Evolutionary conservation across 1,140 invertebrate species (phyloP), one percentile per base, ranked within the genome.

Genomic region (Glossosoma conforme): DNA sequence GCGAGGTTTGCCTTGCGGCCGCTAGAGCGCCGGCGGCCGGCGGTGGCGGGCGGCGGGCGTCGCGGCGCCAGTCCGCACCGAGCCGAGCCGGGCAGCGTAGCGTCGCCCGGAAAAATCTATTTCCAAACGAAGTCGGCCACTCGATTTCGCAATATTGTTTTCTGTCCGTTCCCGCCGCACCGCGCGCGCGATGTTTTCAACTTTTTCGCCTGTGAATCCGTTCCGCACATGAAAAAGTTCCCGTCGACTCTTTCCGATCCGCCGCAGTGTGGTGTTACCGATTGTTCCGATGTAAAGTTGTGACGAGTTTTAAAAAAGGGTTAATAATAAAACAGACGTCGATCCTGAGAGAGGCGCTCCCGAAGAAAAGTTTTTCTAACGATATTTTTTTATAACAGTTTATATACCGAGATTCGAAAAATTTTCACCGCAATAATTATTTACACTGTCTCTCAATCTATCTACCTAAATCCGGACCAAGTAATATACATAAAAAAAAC

Each of bases 51-150:
- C 18, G 40, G 13, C 24, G 11, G 40, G n/a, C 19, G 19, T 21
- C 8, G 9, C 17, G 40, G 9, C 21, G 44, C 44, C 54, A 56
- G 54, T 56, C 35, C 44, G 49, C 43, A 56, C 37, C 19, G 49
- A 52, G 54, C 49, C 49, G 38, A 52, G 54, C 54, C 48, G 49
- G 49, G 45, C 46, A 49, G 44, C 49, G 54, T 33, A 40, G 28
- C 48, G n/a, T 21, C 40, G 24, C 47, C 48, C 47, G 47, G 54
- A 44, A 46, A n/a, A 52, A 55, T 56, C 54, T 56, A 56, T 56
- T 56, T 56, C 54, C 30, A 45, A 42, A 37, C 44, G 30, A 54
- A 49, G 22, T 22, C 18, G 30, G 21, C 19, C 30, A 28, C 32
- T 33, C 36, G 11, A 15, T 47, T 38, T 32, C 30, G 44, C 30